These are phyloP conservation scores for Scaptomyza montana DNA, from an alignment of 1,140 invertebrate species.

Conservation along the genomic window DNA sequence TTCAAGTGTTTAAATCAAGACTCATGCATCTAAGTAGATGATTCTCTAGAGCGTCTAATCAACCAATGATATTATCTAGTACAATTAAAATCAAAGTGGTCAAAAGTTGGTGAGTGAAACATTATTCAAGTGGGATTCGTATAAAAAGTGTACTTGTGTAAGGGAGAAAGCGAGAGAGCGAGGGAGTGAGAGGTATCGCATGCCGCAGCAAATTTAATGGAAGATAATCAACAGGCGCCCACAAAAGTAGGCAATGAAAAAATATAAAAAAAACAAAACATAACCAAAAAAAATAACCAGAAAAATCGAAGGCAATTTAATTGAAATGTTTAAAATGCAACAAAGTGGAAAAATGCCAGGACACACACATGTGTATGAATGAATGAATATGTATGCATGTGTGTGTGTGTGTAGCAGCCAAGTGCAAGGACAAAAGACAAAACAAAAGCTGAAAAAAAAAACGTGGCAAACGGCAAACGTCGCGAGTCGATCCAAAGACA, in stretches of 20 bases:
- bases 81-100: conserved; percentile 38
- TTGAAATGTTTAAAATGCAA: conserved; percentile 72
- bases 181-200: background rate
- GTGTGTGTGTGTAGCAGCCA: conserved; percentile 8
- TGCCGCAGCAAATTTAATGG: conserved; percentile 28
- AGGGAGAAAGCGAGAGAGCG: background rate
- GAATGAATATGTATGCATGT: too few relatives aligned
- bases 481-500: conserved; percentile 62
- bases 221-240: conserved; percentile 57
- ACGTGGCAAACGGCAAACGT: conserved; percentile 38
- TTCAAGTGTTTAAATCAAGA: too few relatives aligned
- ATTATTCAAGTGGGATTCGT: background rate
- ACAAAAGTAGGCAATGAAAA: conserved; percentile 41
- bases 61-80: conserved; percentile 47
- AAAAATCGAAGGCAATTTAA: conserved; percentile 42
- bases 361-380: conserved; percentile 2
- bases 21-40: too few relatives aligned
- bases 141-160: background rate
- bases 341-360: conserved; percentile 64
- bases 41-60: conserved; percentile 1
- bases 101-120: background rate
- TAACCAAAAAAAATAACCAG: background rate
- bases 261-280: background rate
- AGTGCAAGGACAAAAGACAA: conserved; percentile 46
- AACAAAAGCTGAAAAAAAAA: conserved; percentile 13